Evolutionary conservation across 2,888 invertebrate genomes (phyloP).

Genomic region (Steinernema carpocapsae): DNA sequence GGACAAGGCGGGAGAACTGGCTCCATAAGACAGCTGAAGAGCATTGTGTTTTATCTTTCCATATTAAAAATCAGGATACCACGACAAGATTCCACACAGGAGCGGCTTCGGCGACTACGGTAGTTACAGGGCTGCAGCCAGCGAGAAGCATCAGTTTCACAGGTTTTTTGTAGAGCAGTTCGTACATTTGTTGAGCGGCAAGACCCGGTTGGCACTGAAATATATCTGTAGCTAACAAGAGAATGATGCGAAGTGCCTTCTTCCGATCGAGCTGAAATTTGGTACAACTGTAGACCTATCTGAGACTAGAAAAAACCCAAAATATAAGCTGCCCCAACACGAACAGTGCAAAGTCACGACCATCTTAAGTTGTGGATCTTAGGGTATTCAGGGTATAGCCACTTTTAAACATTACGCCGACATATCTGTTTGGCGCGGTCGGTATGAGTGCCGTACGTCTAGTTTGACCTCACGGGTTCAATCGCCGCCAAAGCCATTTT

Average conservation of each 20-base stretch:
- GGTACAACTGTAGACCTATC: no score
- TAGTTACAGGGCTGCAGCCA: constrained; percentile 97
- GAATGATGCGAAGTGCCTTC: no score
- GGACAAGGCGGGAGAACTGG: constrained; percentile 95
- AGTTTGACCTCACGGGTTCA: no score
- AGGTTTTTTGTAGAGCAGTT: constrained; percentile 83
- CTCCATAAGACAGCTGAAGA: constrained; percentile 91
- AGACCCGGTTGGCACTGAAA: constrained; percentile 94
- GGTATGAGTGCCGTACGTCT: no score
- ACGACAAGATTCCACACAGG: constrained; percentile 99
- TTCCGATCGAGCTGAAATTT: no score
- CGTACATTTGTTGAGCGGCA: constrained; percentile 97
- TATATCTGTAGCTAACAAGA: not conserved
- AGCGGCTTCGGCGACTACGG: constrained; percentile 97
- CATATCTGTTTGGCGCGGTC: no score
- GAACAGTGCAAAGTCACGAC: no score
- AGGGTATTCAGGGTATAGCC: no score
- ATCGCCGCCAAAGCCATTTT: no score
- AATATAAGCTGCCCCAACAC: no score
- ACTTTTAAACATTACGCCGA: no score
- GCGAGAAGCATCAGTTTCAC: constrained; percentile 89
- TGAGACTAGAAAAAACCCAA: no score
- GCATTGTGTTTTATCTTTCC: not conserved
- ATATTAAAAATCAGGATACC: constrained; percentile 75
- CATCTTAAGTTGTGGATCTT: not conserved